A percentile compares a stretch with the other conserved stretches of the same genome.
Conservation (phyloP, 2,113 vertebrate species). For the Lampris megalopsis region DNA sequence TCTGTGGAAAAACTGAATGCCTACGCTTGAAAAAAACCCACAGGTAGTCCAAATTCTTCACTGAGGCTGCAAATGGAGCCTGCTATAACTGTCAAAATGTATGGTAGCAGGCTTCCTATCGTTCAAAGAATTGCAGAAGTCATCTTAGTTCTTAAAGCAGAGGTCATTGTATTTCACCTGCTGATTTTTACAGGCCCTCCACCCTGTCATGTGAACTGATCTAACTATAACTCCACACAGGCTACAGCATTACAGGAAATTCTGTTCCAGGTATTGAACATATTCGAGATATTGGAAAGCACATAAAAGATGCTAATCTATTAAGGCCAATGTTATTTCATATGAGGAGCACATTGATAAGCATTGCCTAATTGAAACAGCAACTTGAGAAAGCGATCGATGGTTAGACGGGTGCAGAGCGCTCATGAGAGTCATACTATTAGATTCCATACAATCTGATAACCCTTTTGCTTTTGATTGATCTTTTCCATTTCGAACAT, state of each 20-base stretch:
- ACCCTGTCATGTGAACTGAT: conserved; percentile 29
- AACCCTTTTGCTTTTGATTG: conserved; percentile 81
- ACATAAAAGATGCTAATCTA: conserved; percentile 70
- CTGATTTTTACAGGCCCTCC: conserved; percentile 48
- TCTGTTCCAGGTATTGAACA: conserved; percentile 47
- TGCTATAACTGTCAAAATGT: conserved; percentile 42
- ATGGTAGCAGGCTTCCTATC: conserved; percentile 19
- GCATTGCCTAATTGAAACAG: conserved; percentile 79
- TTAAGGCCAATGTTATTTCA: conserved; percentile 60
- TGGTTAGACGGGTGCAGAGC: conserved; percentile 69
- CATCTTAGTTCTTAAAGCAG: conserved; percentile 37
- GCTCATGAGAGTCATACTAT: conserved; percentile 78
- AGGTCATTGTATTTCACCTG: conserved; percentile 33
- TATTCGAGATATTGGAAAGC: conserved; percentile 63
- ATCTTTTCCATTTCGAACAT: conserved; percentile 78
- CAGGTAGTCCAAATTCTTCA: conserved; percentile 28
- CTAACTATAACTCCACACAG: conserved; percentile 38
- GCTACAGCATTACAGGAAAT: conserved; percentile 52
- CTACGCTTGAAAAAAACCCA: conserved; percentile 24
- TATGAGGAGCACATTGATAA: conserved; percentile 65
- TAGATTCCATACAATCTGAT: conserved; percentile 82
- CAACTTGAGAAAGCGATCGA: conserved; percentile 77
- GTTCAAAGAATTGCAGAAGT: conserved; percentile 24
- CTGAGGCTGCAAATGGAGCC: conserved; percentile 20
- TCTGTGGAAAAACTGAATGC: conserved; percentile 37